Evolutionary conservation across 2,888 invertebrate species (phyloP), one percentile per base, ranked within the genome.

Genomic region (Drosophila kuntzei): DNA sequence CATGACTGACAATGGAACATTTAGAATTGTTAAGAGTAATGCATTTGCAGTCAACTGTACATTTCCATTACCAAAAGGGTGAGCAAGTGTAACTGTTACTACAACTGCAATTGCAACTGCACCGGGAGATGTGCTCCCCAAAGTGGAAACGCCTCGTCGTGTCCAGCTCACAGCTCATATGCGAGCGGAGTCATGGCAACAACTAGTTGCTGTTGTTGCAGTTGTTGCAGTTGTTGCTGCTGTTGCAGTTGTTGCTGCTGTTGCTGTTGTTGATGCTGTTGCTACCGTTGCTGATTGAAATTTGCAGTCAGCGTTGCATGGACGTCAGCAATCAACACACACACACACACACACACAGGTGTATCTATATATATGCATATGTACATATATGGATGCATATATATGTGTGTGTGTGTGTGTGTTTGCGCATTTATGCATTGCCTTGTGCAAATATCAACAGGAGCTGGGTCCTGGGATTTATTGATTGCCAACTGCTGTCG

Each of bases 391-490:
- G n/a, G n/a, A 25, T 20, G 29, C 22, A 9, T 25, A n/a, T 29
- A 16, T 11, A 6, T 22, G 8, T 47, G 6, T 27, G 3, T 22
- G 22, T 27, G 32, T 20, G 27, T 36, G 11, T 29, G 18, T 49
- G 29, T 61, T 54, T 55, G 41, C 59, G 61, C 87, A 83, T 81
- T 87, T 83, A 87, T 81, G 85, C 87, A 81, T 63, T 78, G 78
- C 69, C 76, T 76, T 85, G 76, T 70, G 73, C 64, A 82, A 82
- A 80, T 80, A 82, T 84, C 78, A 87, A 79, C 87, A 87, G 83
- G 81, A 81, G 72, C 81, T 55, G 44, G 75, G 87, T 72, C 87
- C 84, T 84, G 87, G 87, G 84, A 87, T 84, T 84, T 84, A 87
- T 84, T 84, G 84, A 84, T 84, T 84, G 73, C 79, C 68, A 71